Conservation (phyloP, 2,888 invertebrate genomes). For the Lepidocyrtoides sp. region DNA sequence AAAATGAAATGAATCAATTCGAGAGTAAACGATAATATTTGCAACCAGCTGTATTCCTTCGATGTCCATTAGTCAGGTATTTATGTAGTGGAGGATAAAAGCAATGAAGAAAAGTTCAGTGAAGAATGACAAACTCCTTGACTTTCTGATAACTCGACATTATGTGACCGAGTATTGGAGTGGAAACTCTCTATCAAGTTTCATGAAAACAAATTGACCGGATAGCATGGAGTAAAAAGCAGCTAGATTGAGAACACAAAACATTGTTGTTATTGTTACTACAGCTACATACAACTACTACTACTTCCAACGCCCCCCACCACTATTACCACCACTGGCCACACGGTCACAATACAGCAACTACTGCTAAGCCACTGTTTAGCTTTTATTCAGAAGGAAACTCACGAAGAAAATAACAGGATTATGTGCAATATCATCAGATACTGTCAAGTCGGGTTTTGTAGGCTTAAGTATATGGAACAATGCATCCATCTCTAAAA, state of each 20-base stretch:
- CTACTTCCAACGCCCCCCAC: neutral
- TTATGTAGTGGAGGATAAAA: neutral
- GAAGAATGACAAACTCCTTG: slow-evolving; percentile 72
- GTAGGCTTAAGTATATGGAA: slow-evolving; percentile 64
- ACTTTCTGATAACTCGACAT: slow-evolving; percentile 55
- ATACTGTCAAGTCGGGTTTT: slow-evolving; percentile 76
- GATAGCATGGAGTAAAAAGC: slow-evolving; percentile 26
- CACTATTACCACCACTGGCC: neutral
- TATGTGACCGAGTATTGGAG: slow-evolving; percentile 29
- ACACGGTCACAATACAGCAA: neutral
- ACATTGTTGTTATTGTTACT: slow-evolving; percentile 24
- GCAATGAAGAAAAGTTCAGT: slow-evolving; percentile 22
- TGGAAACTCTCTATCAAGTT: slow-evolving; percentile 62
- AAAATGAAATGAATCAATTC: slow-evolving; percentile 1
- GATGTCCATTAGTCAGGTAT: neutral
- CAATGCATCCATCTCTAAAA: slow-evolving; percentile 71
- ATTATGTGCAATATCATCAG: slow-evolving; percentile 78
- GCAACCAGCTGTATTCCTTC: neutral
- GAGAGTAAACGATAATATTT: neutral
- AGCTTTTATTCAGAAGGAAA: slow-evolving; percentile 63
- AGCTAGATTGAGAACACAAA: neutral
- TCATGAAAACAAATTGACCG: slow-evolving; percentile 76
- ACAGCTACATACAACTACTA: slow-evolving; percentile 5
- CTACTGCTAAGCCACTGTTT: slow-evolving; percentile 68
- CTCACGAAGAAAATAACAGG: slow-evolving; percentile 76